Evolutionary conservation across 2,113 vertebrate species (phyloP), one percentile per base, ranked within the genome.

Genomic region (Tichodroma muraria): DNA sequence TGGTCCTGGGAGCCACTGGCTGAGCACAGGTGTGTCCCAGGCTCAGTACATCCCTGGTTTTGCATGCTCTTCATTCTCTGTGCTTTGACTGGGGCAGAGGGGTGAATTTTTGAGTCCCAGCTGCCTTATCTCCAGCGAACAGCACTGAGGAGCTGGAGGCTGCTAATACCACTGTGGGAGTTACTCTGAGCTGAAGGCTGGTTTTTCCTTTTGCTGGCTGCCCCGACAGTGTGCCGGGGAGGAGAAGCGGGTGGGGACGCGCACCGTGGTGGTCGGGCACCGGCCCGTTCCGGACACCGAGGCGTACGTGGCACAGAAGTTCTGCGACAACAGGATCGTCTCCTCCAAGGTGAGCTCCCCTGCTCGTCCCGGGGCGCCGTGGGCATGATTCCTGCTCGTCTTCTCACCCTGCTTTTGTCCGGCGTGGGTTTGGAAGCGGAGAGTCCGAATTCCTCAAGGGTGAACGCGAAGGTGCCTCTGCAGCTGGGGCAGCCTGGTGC

Each of bases 311-410:
- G 98, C 98, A 50, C 98, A 98, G 83, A 99, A 98, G 96, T 99
- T 99, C 98, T 99, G 99, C 63, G 98, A 99, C 97, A 99, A 99
- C 97, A 98, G 98, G 98, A 99, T 99, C 21, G 98, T 99, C 92
- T 99, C 99, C 68, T 99, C 99, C 93, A 99, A 99, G 99, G 99
- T 99, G 98, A 97, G 98, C 94, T 59, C 13, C 25, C 66, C 21
- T 4, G 10, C 49, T 47, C 44, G 8, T 45, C n/a, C 44, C 44
- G 20, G 44, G 19, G 31, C 31, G 1, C 8, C 11, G 17, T 8
- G 17, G 11, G 30, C 53, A 20, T 7, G 7, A 7, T 7, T 22
- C 33, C 57, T 37, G 30, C 52, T 77, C 0, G 0, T 28, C 8
- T 10, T 0, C 52, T 40, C 47, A 22, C 24, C 37, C 37, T 63